Evolutionary conservation across 92 coral and sea anemone species (phyloP).

Genomic region (Virgularia gustaviana): DNA sequence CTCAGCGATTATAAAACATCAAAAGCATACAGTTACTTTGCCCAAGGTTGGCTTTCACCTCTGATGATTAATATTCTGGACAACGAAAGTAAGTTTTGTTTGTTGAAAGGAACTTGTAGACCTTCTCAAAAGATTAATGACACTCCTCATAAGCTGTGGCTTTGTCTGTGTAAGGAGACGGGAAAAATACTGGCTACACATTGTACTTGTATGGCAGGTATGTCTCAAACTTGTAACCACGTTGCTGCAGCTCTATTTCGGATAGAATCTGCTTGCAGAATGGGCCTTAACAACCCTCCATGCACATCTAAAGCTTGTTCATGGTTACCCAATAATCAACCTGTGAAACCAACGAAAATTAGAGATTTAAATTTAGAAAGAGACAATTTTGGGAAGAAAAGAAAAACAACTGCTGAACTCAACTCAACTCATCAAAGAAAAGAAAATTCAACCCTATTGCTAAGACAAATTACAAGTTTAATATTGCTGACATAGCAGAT

Average conservation of each 20-base stretch:
- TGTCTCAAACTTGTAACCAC: conserved; percentile 51
- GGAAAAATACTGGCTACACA: conserved; percentile 41
- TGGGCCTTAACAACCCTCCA: conserved; percentile 46
- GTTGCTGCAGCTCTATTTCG: conserved; percentile 45
- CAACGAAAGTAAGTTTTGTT: conserved; percentile 38
- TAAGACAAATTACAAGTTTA: conserved; percentile 38
- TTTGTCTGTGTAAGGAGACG: conserved; percentile 39
- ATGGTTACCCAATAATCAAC: conserved; percentile 46
- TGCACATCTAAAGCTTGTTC: conserved; percentile 48
- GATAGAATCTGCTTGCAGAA: conserved; percentile 42
- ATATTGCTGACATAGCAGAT: conserved; percentile 42
- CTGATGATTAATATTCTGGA: conserved; percentile 34
- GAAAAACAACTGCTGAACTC: conserved; percentile 41
- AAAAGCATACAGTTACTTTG: conserved; percentile 44
- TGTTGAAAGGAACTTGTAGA: conserved; percentile 46
- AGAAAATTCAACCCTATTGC: conserved; percentile 42
- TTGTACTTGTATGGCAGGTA: conserved; percentile 51
- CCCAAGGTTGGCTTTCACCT: conserved; percentile 45
- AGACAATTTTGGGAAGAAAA: conserved; percentile 48
- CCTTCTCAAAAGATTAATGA: conserved; percentile 51
- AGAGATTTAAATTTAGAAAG: conserved; percentile 38
- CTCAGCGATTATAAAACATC: conserved; percentile 43
- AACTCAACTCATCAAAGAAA: conserved; percentile 43
- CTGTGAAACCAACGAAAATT: conserved; percentile 38
- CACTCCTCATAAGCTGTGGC: conserved; percentile 41